A percentile compares a stretch with the other conserved stretches of the same genome.
Conservation (phyloP, 2,797 vertebrate species). For the Atherinosoma microstoma region DNA sequence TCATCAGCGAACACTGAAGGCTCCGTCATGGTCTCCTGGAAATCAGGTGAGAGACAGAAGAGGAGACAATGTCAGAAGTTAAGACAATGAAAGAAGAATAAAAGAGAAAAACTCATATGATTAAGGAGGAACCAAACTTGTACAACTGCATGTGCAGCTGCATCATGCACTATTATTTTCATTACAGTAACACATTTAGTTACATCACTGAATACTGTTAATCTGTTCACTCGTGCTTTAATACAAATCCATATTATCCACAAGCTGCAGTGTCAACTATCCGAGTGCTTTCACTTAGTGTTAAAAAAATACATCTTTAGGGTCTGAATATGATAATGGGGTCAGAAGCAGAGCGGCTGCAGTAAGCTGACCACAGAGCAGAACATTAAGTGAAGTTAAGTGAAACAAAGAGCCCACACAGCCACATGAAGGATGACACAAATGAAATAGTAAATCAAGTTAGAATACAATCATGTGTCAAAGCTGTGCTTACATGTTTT, state of each 20-base stretch:
- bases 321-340: not conserved
- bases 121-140: not conserved
- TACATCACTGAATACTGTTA: not conserved
- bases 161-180: not conserved
- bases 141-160: not conserved
- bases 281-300: not conserved
- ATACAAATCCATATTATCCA: not conserved
- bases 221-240: not conserved
- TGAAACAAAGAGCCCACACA: conserved; percentile 11
- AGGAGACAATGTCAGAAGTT: not conserved
- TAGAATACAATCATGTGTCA: not conserved
- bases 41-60: conserved; percentile 1
- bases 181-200: not conserved
- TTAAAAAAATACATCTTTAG: not conserved
- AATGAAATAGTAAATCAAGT: conserved; percentile 10
- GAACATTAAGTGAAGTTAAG: not conserved
- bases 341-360: conserved; percentile 4
- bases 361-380: conserved; percentile 2
- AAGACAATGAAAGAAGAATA: not conserved
- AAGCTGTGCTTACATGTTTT: not conserved
- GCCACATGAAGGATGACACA: conserved; percentile 13
- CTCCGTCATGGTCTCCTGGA: conserved; percentile 97
- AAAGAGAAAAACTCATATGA: not conserved
- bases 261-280: not conserved
- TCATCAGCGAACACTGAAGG: conserved; percentile 90